Conservation (phyloP, 2,888 invertebrate genomes). For the Steinernema carpocapsae region DNA sequence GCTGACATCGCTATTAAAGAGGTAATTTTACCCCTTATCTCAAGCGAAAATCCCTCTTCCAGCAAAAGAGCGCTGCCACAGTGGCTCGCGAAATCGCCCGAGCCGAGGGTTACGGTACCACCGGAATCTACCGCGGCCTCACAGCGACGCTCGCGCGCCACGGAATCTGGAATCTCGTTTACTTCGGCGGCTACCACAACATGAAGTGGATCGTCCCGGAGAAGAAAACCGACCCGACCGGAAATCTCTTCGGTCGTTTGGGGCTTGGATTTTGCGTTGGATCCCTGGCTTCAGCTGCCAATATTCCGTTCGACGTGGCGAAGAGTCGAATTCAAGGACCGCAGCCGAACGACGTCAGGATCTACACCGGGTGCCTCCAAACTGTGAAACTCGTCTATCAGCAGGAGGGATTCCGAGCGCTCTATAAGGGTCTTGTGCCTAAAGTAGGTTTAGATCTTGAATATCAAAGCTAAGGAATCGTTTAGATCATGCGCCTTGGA, state of each 20-base stretch:
- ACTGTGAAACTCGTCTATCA: conserved; percentile 79
- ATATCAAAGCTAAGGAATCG: too few relatives aligned
- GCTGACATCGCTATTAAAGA: conserved; percentile 46
- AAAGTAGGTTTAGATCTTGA: conserved; percentile 71
- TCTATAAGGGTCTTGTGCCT: conserved; percentile 86
- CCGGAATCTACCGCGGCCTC: conserved; percentile 74
- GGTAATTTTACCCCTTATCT: conserved; percentile 6
- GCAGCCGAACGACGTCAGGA: conserved; percentile 78
- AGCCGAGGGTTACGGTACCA: conserved; percentile 79
- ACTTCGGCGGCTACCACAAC: conserved; percentile 93
- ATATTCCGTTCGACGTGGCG: conserved; percentile 94
- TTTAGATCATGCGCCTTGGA: conserved; percentile 80
- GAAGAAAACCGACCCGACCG: conserved; percentile 60
- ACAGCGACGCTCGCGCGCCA: conserved; percentile 83
- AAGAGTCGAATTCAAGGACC: conserved; percentile 94
- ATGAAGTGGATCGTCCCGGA: conserved; percentile 77
- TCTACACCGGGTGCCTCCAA: conserved; percentile 80
- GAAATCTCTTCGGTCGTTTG: conserved; percentile 70
- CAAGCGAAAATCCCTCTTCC: conserved; percentile 41
- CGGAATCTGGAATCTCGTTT: conserved; percentile 90
- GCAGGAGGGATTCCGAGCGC: conserved; percentile 86
- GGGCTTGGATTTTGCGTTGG: conserved; percentile 86
- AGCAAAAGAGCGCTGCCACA: conserved; percentile 77
- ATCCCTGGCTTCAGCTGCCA: conserved; percentile 82
- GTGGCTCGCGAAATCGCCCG: conserved; percentile 82